Evolutionary conservation across 2,113 vertebrate species (phyloP), one percentile per base, ranked within the genome.

Genomic region (Aviceda subcristata): DNA sequence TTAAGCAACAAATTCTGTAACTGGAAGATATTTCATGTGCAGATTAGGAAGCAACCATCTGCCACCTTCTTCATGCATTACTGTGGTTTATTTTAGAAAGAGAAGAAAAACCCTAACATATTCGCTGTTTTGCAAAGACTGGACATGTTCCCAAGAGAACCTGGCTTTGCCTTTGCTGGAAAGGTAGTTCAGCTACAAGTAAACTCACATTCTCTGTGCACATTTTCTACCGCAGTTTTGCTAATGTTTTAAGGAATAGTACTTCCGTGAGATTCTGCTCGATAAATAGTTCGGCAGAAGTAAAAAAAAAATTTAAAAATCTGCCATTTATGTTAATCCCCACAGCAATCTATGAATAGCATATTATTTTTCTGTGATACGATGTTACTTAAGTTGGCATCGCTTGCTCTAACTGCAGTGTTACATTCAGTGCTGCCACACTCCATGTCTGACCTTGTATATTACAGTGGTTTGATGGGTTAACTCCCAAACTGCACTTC

Each of bases 31-130:
- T 94, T 96, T 97, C 91, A 95, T 90, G 89, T 91, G 89, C 84
- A 82, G 92, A 97, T 95, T 94, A 96, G 69, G 76, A 91, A 91
- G 76, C 56, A 88, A 50, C 97, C 96, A 97, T 97, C 96, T 97
- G 96, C 80, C 77, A 74, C 89, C 11, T 90, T 90, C 84, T 95
- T 90, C 85, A 68, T 94, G 77, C 62, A 46, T 82, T 85, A 38
- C 57, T 81, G 34, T 51, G 48, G 39, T 84, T 92, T 88, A 67
- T 87, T 92, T 91, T 73, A 89, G 87, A 81, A 96, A 68, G 36
- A 39, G 48, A 78, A 91, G 68, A 64, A 78, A 92, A 95, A 60
- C 26, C 50, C n/a, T 21, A 46, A 9, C 23, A 13, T 59, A 68
- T 34, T 78, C 5, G 1, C 29, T 71, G 32, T 53, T 92, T 93